Evolutionary conservation across 2,113 vertebrate genomes (phyloP), one percentile per base, ranked within the genome.

Genomic region (Salvelinus alpinus): DNA sequence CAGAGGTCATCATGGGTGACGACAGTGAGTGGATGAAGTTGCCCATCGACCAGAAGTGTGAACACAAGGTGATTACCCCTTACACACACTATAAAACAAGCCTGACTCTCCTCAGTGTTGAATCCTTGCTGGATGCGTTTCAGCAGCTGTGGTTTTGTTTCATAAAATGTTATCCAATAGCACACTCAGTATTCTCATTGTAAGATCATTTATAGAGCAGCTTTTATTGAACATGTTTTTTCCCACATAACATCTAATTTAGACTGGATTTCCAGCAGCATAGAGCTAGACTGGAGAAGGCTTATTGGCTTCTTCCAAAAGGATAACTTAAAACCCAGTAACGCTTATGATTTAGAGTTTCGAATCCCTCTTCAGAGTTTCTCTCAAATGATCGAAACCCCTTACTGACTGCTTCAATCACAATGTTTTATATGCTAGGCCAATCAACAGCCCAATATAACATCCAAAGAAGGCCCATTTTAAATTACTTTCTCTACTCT

Each of bases 11-110:
- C 88, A 99, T 99, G 98, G 98, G 94, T 92, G 98, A 99, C 71
- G 97, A 99, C 86, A 97, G 94, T 66, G 98, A 99, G 84, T 99
- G 98, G 98, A 93, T 98, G 93, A 99, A 99, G 91, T 91, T 99
- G 88, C 95, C 98, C 44, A 87, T 96, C 78, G 98, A 99, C 89
- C 98, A 99, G 88, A 99, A 98, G 91, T 99, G 98, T 91, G 98
- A 99, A 91, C 97, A 99, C 81, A 99, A 99, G 97, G 98, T 99
- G 88, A 91, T 34, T 5, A 24, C n/a, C 13, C 7, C 59, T 11
- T 9, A 22, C 2, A 7, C 59, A 44, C 38, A 44, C 38, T 44
- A 44, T 44, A 44, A 44, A 9, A 3, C 38, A 44, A 44, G 11
- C 38, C 9, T 44, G 38, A 44, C 38, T 44, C 11, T 38, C 38